Evolutionary conservation across 2,797 vertebrate species (phyloP).

Genomic region (Mus spretus): DNA sequence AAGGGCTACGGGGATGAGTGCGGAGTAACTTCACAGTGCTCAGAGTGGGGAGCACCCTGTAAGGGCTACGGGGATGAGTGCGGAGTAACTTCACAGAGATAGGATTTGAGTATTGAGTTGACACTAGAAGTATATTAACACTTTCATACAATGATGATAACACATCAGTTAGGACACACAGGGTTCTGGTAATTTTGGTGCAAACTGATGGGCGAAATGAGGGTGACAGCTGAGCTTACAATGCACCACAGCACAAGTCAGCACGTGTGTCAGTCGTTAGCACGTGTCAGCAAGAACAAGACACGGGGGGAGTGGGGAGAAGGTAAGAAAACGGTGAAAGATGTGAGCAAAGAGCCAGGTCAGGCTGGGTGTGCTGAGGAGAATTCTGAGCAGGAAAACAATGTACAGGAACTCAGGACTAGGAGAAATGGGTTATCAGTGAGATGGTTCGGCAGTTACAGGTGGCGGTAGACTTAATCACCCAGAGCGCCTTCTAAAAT

Average conservation of each 20-base stretch:
- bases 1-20: not conserved
- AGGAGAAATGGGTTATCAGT: conserved; percentile 13
- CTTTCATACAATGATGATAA: not conserved
- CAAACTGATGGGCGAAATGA: conserved; percentile 2
- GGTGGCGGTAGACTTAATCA: conserved; percentile 11
- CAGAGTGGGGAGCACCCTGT: no score
- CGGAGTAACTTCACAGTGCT: not conserved
- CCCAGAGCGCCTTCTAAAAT: not conserved
- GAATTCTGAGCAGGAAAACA: conserved; percentile 24
- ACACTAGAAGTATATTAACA: not conserved
- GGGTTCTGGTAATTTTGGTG: not conserved
- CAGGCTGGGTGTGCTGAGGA: not conserved
- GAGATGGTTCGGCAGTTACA: not conserved
- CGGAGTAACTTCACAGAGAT: not conserved
- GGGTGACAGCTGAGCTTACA: not conserved
- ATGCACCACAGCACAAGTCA: not conserved
- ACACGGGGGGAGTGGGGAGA: no score
- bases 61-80: not conserved
- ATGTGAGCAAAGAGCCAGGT: not conserved
- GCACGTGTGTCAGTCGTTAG: no score
- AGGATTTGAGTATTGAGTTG: not conserved
- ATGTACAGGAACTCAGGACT: not conserved
- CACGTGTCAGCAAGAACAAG: not conserved
- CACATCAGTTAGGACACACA: not conserved
- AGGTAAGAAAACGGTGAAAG: conserved; percentile 8